Conservation (phyloP, 1,140 invertebrate species). For the Nilaparvata lugens region DNA sequence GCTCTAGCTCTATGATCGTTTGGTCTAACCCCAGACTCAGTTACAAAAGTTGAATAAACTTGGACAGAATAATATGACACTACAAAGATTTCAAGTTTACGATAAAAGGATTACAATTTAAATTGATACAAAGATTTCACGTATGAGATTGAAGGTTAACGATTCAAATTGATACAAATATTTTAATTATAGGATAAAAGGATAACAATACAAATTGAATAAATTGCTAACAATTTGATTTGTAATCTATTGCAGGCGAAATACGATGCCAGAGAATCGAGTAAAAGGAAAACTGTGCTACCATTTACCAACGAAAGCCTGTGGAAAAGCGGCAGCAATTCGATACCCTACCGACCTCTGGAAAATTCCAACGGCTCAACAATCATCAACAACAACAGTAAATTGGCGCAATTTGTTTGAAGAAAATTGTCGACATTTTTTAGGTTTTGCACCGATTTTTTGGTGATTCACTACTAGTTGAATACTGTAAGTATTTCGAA, state of each 20-base stretch:
- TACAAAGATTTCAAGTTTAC: too few species aligned
- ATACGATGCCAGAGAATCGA: conserved; percentile 52
- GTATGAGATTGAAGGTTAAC: not conserved
- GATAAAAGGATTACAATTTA: too few species aligned
- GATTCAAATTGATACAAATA: not conserved
- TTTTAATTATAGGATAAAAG: not conserved
- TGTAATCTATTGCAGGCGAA: conserved; percentile 47
- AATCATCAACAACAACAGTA: not conserved
- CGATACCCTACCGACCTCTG: not conserved
- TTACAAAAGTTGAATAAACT: too few species aligned
- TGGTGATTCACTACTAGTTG: too few species aligned
- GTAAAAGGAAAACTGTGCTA: conserved; percentile 42
- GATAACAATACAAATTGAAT: too few species aligned
- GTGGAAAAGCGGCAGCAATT: not conserved
- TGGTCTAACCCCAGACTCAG: too few species aligned
- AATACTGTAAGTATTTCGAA: too few species aligned
- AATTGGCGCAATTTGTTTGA: conserved; percentile 7
- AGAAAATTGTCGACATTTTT: not conserved
- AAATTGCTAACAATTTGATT: too few species aligned
- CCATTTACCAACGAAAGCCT: conserved; percentile 29
- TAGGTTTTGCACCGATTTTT: not conserved
- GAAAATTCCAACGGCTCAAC: not conserved
- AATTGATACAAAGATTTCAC: not conserved
- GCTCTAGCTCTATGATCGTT: too few species aligned
- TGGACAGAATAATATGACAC: too few species aligned